These are phyloP conservation scores for Cryptocephalus primarius DNA, from an alignment of 2,888 invertebrate genomes.

Conservation along the genomic window DNA sequence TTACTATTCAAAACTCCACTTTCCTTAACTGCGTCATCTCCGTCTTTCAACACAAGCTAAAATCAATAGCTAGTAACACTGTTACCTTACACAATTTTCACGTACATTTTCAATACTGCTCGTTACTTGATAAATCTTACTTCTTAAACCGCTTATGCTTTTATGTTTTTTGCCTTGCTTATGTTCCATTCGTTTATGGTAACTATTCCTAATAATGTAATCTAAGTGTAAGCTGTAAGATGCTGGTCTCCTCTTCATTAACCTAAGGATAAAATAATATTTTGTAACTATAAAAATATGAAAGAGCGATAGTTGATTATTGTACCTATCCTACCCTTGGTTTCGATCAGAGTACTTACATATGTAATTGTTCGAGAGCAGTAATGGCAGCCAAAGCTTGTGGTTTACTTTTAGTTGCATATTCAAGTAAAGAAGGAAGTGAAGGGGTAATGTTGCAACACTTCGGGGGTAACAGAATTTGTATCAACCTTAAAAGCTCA, in stretches of 20 bases:
- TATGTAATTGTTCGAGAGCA: constrained; percentile 67
- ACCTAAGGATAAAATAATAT: constrained; percentile 24
- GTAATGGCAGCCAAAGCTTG: constrained; percentile 75
- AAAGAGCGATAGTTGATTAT: neutral
- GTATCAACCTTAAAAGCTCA: constrained; percentile 78
- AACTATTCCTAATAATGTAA: constrained; percentile 51
- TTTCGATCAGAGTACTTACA: constrained; percentile 23
- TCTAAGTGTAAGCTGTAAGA: constrained; percentile 76
- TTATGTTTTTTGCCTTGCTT: constrained; percentile 23
- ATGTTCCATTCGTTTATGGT: constrained; percentile 26
- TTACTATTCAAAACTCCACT: constrained; percentile 71
- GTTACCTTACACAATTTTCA: neutral
- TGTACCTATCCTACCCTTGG: neutral
- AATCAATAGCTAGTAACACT: constrained; percentile 7
- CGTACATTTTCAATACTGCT: constrained; percentile 8
- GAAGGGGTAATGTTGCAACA: constrained; percentile 75
- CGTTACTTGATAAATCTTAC: constrained; percentile 30
- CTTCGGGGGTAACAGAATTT: constrained; percentile 76
- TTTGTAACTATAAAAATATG: no score
- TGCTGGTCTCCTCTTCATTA: constrained; percentile 70
- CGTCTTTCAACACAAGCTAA: constrained; percentile 31
- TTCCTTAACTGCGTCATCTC: constrained; percentile 59
- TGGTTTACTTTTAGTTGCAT: constrained; percentile 67
- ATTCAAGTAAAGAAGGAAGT: constrained; percentile 68
- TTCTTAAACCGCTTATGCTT: constrained; percentile 23